Evolutionary conservation across 1,140 invertebrate species (phyloP).

Genomic region (Hyles euphorbiae): DNA sequence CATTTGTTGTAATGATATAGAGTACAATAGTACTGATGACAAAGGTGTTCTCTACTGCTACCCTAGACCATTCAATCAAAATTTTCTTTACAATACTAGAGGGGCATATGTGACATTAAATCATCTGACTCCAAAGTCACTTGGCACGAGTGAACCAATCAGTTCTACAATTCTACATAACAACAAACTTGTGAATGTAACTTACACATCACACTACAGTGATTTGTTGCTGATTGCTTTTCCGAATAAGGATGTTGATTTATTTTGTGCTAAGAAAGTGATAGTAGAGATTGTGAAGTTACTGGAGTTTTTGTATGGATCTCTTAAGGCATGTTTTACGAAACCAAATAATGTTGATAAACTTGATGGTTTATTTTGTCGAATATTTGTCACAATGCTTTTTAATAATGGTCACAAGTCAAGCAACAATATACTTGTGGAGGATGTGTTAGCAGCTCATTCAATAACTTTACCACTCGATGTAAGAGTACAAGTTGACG

Average conservation of each 20-base stretch:
- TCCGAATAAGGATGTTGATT: slow-evolving; percentile 65
- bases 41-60: slow-evolving; percentile 82
- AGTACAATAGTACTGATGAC: slow-evolving; percentile 78
- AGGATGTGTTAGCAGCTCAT: slow-evolving; percentile 72
- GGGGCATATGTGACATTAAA: slow-evolving; percentile 82
- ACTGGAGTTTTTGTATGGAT: slow-evolving; percentile 62
- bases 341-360: slow-evolving; percentile 64
- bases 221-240: slow-evolving; percentile 75
- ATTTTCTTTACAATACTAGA: slow-evolving; percentile 76
- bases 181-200: slow-evolving; percentile 75
- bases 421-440: slow-evolving; percentile 29
- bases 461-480: slow-evolving; percentile 82
- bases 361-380: slow-evolving; percentile 53
- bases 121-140: slow-evolving; percentile 80
- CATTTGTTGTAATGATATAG: slow-evolving; percentile 77
- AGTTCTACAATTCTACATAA: slow-evolving; percentile 76
- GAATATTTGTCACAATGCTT: slow-evolving; percentile 46
- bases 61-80: slow-evolving; percentile 78
- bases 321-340: slow-evolving; percentile 57
- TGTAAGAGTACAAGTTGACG: slow-evolving; percentile 85
- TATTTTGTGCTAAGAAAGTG: slow-evolving; percentile 57
- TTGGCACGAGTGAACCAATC: slow-evolving; percentile 74
- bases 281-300: slow-evolving; percentile 67
- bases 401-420: slow-evolving; percentile 22
- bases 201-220: slow-evolving; percentile 73